phyloP scores from a whole-genome alignment of 2,888 invertebrate genomes.

The Seira sanloemensis region DNA sequence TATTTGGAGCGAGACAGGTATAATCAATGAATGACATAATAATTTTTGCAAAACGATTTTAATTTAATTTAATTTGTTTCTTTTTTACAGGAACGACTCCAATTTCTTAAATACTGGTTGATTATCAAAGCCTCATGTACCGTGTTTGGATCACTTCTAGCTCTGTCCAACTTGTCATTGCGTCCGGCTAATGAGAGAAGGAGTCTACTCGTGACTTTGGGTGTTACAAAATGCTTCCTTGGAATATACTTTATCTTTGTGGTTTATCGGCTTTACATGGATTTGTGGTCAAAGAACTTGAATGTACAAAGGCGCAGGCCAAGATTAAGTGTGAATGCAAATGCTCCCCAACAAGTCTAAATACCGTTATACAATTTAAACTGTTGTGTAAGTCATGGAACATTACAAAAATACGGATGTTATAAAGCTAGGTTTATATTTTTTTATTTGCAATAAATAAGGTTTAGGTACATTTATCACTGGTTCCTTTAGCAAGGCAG shows the following conservation, averaged over 20 bases:
- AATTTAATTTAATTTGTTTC: background rate
- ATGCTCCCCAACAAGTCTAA: background rate
- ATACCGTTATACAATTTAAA: no score
- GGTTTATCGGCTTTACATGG: slow-evolving; percentile 21
- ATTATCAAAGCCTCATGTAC: slow-evolving; percentile 15
- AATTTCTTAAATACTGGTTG: slow-evolving; percentile 21
- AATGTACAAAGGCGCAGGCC: background rate
- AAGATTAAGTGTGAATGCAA: background rate
- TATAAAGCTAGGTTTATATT: no score
- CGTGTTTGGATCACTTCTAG: background rate
- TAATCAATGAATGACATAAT: no score
- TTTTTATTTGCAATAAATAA: no score
- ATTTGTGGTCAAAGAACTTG: background rate
- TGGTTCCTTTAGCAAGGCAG: slow-evolving; percentile 67
- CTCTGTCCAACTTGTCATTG: background rate
- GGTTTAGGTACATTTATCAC: slow-evolving; percentile 43
- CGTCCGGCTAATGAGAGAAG: background rate
- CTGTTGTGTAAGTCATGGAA: no score
- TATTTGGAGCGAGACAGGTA: background rate
- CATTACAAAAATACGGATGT: no score
- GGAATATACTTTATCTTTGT: slow-evolving; percentile 36
- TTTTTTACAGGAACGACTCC: slow-evolving; percentile 20
- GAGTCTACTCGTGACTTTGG: background rate
- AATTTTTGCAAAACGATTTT: background rate
- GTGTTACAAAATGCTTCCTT: slow-evolving; percentile 12